Conservation (phyloP, 2,113 vertebrate species). For the Charadrius vociferus region DNA sequence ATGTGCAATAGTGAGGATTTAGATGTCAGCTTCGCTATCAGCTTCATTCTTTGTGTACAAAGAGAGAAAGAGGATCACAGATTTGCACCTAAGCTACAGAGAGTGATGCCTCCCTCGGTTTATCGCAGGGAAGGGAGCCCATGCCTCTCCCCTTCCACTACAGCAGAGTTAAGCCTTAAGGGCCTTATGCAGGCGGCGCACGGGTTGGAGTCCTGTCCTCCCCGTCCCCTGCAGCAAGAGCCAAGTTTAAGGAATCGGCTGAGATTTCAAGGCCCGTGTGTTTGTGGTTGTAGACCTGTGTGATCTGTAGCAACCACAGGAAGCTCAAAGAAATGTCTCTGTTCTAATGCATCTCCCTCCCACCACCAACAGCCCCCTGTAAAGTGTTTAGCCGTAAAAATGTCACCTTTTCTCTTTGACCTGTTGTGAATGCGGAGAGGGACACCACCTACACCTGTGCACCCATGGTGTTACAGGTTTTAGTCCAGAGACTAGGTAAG, state of each 20-base stretch:
- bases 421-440: neutral
- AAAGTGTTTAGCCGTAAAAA: neutral
- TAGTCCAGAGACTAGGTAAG: neutral
- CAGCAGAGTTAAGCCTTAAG: neutral
- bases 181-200: neutral
- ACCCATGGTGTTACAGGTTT: neutral
- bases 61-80: conserved; percentile 35
- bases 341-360: neutral
- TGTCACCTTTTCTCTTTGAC: neutral
- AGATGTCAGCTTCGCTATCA: conserved; percentile 28
- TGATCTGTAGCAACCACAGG: neutral
- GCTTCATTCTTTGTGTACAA: conserved; percentile 36
- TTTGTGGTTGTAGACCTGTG: neutral
- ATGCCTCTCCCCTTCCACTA: neutral
- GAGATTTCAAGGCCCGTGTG: neutral
- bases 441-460: neutral
- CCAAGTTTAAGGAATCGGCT: neutral
- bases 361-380: neutral
- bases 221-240: neutral
- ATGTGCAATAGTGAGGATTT: conserved; percentile 43
- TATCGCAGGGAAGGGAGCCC: neutral
- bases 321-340: neutral
- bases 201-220: neutral
- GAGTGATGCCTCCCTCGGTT: neutral
- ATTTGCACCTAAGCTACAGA: conserved; percentile 32